These are phyloP conservation scores for Apamea epomidion DNA, from an alignment of 2,888 invertebrate genomes.

Conservation along the genomic window DNA sequence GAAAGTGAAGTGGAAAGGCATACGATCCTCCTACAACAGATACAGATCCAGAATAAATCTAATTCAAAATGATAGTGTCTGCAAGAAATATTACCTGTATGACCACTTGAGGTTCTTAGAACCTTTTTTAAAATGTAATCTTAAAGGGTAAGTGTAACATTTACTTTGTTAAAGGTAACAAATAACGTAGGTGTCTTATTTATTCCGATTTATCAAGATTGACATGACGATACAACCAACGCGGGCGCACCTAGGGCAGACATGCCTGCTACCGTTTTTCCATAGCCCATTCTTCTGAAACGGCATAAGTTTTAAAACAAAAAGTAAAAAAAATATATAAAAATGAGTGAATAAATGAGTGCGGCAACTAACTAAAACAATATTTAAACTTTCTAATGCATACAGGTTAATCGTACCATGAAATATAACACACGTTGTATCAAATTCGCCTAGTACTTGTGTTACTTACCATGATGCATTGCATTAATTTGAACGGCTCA, in stretches of 20 bases:
- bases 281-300: background rate
- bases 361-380: background rate
- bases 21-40: slow-evolving; percentile 73
- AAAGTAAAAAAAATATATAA: background rate
- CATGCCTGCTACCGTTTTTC: background rate
- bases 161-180: background rate
- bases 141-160: slow-evolving; percentile 65
- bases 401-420: background rate
- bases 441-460: background rate
- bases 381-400: background rate
- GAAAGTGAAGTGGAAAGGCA: slow-evolving; percentile 76
- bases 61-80: slow-evolving; percentile 43
- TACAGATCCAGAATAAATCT: slow-evolving; percentile 68
- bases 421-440: background rate
- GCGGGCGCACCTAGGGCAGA: background rate
- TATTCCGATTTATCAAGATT: background rate
- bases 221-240: background rate
- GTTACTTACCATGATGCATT: background rate
- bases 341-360: background rate
- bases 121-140: slow-evolving; percentile 68
- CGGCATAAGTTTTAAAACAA: background rate
- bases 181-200: background rate
- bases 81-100: slow-evolving; percentile 74
- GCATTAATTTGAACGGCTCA: background rate
- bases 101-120: slow-evolving; percentile 72